Conservation (phyloP, 2,888 invertebrate genomes). For the Ceraclea dissimilis region DNA sequence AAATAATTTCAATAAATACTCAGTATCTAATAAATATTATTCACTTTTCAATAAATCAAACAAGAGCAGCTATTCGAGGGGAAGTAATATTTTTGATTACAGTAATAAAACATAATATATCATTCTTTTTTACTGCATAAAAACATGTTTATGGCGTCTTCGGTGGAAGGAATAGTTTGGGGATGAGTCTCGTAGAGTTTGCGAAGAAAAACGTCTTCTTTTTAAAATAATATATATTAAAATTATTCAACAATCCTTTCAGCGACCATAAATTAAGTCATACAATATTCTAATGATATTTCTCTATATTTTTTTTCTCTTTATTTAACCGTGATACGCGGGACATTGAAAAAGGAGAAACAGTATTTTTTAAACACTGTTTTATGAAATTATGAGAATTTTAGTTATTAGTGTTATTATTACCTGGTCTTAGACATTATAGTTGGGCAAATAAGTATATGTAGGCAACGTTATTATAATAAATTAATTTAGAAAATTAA, state of each 20-base stretch:
- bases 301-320: not conserved
- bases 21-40: conserved; percentile 20
- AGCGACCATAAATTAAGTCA: not conserved
- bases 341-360: too few relatives aligned
- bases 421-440: too few relatives aligned
- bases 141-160: conserved; percentile 52
- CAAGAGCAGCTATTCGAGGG: conserved; percentile 11
- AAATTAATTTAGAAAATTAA: too few relatives aligned
- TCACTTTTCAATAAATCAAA: conserved; percentile 23
- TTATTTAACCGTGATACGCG: too few relatives aligned
- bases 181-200: too few relatives aligned
- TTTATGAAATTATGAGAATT: too few relatives aligned
- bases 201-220: conserved; percentile 27
- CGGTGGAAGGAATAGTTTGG: not conserved
- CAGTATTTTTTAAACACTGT: too few relatives aligned
- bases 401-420: too few relatives aligned
- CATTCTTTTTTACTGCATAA: conserved; percentile 53
- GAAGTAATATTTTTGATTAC: conserved; percentile 45
- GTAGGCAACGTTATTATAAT: too few relatives aligned
- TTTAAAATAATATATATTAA: conserved; percentile 30
- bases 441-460: too few relatives aligned
- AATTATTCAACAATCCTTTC: conserved; percentile 6
- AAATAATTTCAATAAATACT: conserved; percentile 23
- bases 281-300: conserved; percentile 1
- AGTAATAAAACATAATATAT: conserved; percentile 46